Conservation (phyloP, 1,140 invertebrate genomes). For the Drosophila oshimai region DNA sequence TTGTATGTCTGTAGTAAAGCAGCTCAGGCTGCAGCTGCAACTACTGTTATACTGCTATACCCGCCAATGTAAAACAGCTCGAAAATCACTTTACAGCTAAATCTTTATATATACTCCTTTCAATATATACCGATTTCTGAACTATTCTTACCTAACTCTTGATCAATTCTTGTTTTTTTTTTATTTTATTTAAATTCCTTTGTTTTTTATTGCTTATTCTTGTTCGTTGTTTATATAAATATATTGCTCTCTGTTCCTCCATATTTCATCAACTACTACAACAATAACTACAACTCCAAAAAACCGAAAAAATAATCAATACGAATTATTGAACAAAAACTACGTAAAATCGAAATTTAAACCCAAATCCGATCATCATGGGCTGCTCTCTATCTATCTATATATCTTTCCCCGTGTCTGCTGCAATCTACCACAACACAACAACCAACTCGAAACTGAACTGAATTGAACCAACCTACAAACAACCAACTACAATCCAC, state of each 20-base stretch:
- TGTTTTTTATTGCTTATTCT: constrained; percentile 17
- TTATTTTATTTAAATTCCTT: constrained; percentile 13
- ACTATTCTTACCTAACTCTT: constrained; percentile 12
- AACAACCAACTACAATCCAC: constrained; percentile 32
- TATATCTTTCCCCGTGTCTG: constrained; percentile 35
- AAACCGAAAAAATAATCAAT: constrained; percentile 10
- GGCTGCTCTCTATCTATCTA: constrained; percentile 36
- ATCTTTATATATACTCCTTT: constrained; percentile 3
- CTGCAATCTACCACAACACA: constrained; percentile 43
- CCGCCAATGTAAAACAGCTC: constrained; percentile 33
- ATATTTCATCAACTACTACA: constrained; percentile 40
- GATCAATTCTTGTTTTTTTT: constrained; percentile 1
- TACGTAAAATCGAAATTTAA: constrained; percentile 27
- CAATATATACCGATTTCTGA: constrained; percentile 22
- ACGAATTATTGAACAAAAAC: constrained; percentile 15
- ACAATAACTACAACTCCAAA: constrained; percentile 30
- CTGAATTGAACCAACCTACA: constrained; percentile 32
- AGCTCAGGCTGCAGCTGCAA: constrained; percentile 10
- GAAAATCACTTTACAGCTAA: constrained; percentile 30
- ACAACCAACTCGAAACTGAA: constrained; percentile 33
- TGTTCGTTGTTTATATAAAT: constrained; percentile 47
- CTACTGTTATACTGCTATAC: constrained; percentile 37
- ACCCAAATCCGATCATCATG: constrained; percentile 42
- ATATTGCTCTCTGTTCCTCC: constrained; percentile 55
- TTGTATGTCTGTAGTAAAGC: constrained; percentile 13